Conservation (phyloP, 2,113 vertebrate species). For the Leptobrachium leishanense region DNA sequence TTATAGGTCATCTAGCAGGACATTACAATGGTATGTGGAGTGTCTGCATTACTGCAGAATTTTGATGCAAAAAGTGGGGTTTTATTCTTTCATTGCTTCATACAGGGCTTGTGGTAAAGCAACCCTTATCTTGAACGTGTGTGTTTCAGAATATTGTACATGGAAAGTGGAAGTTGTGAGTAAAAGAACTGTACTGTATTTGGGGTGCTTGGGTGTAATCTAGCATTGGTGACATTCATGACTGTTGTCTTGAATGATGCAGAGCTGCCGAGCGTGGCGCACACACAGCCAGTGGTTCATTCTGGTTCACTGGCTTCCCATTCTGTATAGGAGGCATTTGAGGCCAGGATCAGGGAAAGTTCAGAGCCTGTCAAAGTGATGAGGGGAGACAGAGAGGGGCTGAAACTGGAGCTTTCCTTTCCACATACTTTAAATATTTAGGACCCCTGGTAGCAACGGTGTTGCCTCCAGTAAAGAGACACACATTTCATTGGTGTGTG, state of each 20-base stretch:
- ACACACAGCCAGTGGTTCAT: slow-evolving; percentile 29
- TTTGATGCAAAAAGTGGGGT: too few relatives aligned
- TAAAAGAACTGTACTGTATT: too few relatives aligned
- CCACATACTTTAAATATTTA: not conserved
- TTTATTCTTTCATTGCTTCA: too few relatives aligned
- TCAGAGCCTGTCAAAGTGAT: slow-evolving; percentile 38
- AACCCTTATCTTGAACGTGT: too few relatives aligned
- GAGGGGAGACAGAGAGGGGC: slow-evolving; percentile 10
- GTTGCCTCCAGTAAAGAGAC: not conserved
- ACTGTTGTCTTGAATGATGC: not conserved
- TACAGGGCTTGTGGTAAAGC: too few relatives aligned
- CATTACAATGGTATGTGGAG: too few relatives aligned
- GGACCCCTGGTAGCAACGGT: not conserved
- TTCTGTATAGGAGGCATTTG: slow-evolving; percentile 46
- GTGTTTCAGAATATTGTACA: too few relatives aligned
- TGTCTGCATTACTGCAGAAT: too few relatives aligned
- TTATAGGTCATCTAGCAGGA: too few relatives aligned
- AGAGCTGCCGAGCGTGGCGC: slow-evolving; percentile 5
- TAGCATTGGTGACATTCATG: too few relatives aligned
- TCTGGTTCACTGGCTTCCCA: slow-evolving; percentile 38
- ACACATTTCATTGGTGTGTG: not conserved
- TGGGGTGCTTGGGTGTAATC: too few relatives aligned
- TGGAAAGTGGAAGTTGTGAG: too few relatives aligned
- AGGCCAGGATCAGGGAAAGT: slow-evolving; percentile 51
- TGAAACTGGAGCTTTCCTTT: slow-evolving; percentile 4